Evolutionary conservation across 2,888 invertebrate genomes (phyloP).

Genomic region (Diabrotica balteata): DNA sequence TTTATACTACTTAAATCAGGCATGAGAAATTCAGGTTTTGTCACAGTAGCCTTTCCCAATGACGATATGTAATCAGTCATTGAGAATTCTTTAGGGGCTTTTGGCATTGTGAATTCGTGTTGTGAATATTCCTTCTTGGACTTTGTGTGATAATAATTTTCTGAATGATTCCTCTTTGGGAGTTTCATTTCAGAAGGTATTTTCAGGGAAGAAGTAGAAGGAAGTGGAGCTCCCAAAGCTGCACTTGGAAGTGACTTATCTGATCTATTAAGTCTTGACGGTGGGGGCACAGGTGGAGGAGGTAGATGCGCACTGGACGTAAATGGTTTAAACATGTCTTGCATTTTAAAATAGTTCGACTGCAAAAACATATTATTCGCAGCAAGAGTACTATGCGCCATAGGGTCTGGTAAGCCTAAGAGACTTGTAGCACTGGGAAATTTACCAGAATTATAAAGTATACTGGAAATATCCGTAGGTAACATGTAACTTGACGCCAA

Average conservation of each 20-base stretch:
- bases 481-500: conserved; percentile 70
- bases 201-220: conserved; percentile 49
- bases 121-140: conserved; percentile 62
- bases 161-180: conserved; percentile 62
- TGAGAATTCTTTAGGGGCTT: conserved; percentile 53
- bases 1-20: conserved; percentile 61
- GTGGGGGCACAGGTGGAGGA: conserved; percentile 29
- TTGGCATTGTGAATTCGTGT: conserved; percentile 58
- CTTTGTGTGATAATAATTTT: conserved; percentile 58
- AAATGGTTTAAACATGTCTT: conserved; percentile 69
- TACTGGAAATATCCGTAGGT: conserved; percentile 71
- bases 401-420: conserved; percentile 75
- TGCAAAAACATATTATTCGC: conserved; percentile 79
- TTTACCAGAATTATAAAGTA: conserved; percentile 72
- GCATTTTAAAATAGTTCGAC: conserved; percentile 73
- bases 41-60: conserved; percentile 37
- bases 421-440: conserved; percentile 69
- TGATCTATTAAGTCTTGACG: conserved; percentile 35
- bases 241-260: conserved; percentile 33
- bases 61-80: conserved; percentile 50
- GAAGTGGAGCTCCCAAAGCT: conserved; percentile 13
- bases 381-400: conserved; percentile 77
- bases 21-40: conserved; percentile 51
- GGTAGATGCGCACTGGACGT: conserved; percentile 66
- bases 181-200: conserved; percentile 57